Conservation (phyloP, 2,797 vertebrate genomes). For the Molothrus ater region DNA sequence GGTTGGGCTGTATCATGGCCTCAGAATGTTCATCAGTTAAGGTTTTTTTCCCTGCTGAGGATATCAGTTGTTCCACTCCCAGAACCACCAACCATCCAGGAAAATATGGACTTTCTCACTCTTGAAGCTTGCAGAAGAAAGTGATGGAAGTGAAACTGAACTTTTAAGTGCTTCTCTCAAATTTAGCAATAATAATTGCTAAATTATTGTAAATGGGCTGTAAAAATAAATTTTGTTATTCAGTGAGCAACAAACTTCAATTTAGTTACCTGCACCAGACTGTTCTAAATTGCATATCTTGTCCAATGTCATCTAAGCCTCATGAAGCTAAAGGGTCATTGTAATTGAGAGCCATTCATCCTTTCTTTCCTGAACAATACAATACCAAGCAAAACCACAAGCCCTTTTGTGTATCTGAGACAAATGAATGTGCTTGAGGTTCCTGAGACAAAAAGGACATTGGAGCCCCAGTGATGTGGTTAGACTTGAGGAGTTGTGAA, state of each 20-base stretch:
- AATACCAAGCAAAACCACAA: not conserved
- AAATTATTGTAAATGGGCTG: not conserved
- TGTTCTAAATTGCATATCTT: not conserved
- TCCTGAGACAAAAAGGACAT: not conserved
- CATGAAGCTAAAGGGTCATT: not conserved
- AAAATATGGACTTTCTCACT: not conserved
- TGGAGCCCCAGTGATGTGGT: fast-evolving
- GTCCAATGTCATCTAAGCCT: not conserved
- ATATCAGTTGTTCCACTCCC: not conserved
- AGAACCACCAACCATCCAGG: fast-evolving
- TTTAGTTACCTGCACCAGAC: not conserved
- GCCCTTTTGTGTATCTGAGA: not conserved
- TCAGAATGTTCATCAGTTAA: not conserved
- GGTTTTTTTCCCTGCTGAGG: too few species aligned
- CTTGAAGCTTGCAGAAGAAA: not conserved
- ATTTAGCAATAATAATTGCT: not conserved
- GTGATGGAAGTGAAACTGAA: not conserved
- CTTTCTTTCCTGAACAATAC: not conserved
- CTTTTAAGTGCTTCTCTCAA: not conserved
- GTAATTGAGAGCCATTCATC: not conserved
- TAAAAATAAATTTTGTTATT: not conserved
- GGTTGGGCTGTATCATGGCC: not conserved
- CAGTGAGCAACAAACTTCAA: not conserved
- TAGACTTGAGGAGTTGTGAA: fast-evolving
- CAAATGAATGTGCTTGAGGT: not conserved